Conservation (phyloP, 2,888 invertebrate genomes). For the Hesperia comma region DNA sequence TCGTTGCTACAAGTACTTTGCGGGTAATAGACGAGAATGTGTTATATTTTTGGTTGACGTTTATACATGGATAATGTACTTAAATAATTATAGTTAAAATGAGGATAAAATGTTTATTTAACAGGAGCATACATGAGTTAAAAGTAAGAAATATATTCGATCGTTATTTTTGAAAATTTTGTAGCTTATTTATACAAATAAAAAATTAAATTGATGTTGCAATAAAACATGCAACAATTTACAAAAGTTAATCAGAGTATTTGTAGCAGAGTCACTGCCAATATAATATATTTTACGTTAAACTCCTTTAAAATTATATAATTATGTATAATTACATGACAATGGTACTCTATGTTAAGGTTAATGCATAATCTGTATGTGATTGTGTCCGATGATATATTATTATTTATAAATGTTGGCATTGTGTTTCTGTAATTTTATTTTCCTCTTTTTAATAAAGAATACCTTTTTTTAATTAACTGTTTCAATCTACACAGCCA, state of each 20-base stretch:
- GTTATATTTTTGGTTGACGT: not conserved
- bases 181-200: not conserved
- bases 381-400: slow-evolving; percentile 57
- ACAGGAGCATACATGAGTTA: no score
- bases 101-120: no score
- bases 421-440: slow-evolving; percentile 76
- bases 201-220: not conserved
- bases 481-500: slow-evolving; percentile 29
- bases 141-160: no score
- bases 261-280: slow-evolving; percentile 29
- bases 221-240: not conserved
- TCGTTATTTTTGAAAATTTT: not conserved
- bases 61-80: not conserved
- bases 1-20: slow-evolving; percentile 32
- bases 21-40: not conserved
- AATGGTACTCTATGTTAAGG: slow-evolving; percentile 59
- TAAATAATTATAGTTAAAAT: not conserved
- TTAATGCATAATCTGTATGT: slow-evolving; percentile 69
- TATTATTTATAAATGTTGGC: slow-evolving; percentile 77
- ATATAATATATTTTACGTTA: slow-evolving; percentile 41
- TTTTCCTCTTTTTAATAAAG: slow-evolving; percentile 68
- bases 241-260: slow-evolving; percentile 21
- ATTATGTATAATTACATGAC: no score
- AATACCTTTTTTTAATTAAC: slow-evolving; percentile 65
- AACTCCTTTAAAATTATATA: slow-evolving; percentile 42